Percentiles rank a stretch among this genome's conserved stretches.
Evolutionary conservation across 2,797 vertebrate species (phyloP).

Genomic region (Cygnus olor): DNA sequence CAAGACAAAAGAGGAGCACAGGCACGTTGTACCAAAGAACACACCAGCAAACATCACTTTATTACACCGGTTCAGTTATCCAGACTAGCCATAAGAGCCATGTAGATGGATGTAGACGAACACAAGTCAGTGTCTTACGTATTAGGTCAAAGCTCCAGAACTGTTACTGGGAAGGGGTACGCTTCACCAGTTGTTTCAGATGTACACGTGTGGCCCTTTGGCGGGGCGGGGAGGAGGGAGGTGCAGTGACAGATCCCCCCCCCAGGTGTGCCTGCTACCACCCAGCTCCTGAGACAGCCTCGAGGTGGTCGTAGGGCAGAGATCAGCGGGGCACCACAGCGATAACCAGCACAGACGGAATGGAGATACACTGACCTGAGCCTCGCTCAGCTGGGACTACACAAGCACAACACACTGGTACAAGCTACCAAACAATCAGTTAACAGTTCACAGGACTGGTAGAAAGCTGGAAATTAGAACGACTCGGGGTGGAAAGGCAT

Average conservation of each 20-base stretch:
- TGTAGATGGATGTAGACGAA: neutral
- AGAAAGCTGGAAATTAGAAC: neutral
- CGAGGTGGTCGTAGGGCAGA: neutral
- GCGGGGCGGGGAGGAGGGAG: neutral
- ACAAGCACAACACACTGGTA: neutral
- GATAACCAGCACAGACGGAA: neutral
- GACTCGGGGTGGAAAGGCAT: neutral
- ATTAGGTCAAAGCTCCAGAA: neutral
- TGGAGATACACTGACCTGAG: neutral
- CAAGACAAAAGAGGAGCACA: neutral
- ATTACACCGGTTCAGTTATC: neutral
- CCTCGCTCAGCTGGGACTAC: neutral
- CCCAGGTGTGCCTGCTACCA: neutral
- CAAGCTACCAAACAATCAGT: neutral
- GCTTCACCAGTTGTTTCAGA: neutral
- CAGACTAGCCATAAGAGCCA: neutral
- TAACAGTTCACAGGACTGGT: neutral
- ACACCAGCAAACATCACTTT: conserved; percentile 27
- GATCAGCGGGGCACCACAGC: neutral
- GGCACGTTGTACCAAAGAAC: neutral
- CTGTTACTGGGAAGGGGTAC: neutral
- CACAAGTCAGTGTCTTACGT: neutral
- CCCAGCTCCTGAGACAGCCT: neutral
- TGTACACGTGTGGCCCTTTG: neutral
- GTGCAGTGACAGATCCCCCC: neutral